Base-by-base conservation (phyloP, 2,888 invertebrate genomes). In the Tolmerus cingulatus region DNA sequence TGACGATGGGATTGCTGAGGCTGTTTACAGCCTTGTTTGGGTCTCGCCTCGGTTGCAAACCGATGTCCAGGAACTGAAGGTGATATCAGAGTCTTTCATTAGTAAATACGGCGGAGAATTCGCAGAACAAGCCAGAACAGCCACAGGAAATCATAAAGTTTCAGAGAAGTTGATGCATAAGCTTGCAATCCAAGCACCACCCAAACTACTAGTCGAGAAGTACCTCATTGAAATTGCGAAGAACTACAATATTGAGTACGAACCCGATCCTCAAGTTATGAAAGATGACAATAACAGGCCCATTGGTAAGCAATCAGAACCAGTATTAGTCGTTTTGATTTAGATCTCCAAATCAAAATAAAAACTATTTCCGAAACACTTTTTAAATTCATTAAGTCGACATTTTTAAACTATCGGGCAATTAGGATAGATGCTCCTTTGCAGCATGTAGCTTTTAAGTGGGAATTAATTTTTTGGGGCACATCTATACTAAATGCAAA, bases 21-120 rank as follows among this genome's bases (percentile, higher is more conserved):
- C 99, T 0, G 97, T 99, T 88, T 97, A 98, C 1, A 98, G 97
- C 90, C 93, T 99, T n/a, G 95, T 99, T 88, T 99, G 99, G 99
- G 98, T 97, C 0, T 97, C 99, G 14, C 99, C 99, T 0, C 94
- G 99, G 79, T 94, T 99, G 90, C 97, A 97, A 90, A 95, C 96
- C 55, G 97, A 97, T 93, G 94, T 97, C 51, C 95, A 95, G 93
- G 96, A 96, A 91, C 92, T 96, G 2, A 96, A 96, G 93, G 93
- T 97, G 0, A 96, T 99, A 90, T 95, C 97, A 0, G 98, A 99
- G 90, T 95, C 98, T 89, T 93, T 99, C 86, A 95, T 96, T 30
- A 94, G 95, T 4, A 99, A 99, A 92, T 99, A 99, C 93, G 99
- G 99, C 0, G 97, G 97, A 90, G 96, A 96, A 87, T 99, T 97